These are phyloP conservation scores for Tetrao urogallus DNA, from an alignment of 2,113 vertebrate genomes.

Conservation along the genomic window DNA sequence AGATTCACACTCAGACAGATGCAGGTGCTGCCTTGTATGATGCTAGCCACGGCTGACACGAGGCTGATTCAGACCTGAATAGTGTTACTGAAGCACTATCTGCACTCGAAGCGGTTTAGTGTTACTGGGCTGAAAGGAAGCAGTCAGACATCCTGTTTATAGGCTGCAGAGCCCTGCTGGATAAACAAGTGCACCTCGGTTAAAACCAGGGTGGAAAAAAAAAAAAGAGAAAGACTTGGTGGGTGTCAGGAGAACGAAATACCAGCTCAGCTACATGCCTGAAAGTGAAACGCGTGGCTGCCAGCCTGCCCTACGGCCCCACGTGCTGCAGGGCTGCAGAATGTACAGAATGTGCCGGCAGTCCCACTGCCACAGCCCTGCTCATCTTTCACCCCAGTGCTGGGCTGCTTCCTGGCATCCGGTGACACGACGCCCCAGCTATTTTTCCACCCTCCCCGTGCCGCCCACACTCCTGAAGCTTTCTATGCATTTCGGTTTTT, in stretches of 20 bases:
- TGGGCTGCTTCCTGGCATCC: constrained; percentile 26
- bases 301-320: not conserved
- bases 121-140: constrained; percentile 55
- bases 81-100: not conserved
- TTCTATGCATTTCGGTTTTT: not conserved
- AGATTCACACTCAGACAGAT: not conserved
- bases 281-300: not conserved
- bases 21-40: not conserved
- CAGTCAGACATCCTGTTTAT: constrained; percentile 62
- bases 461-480: not conserved
- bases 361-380: not conserved
- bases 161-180: constrained; percentile 25
- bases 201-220: not conserved
- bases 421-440: not conserved
- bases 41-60: not conserved
- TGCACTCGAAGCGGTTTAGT: not conserved
- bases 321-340: not conserved
- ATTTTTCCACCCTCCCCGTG: not conserved
- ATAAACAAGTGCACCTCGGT: constrained; percentile 45
- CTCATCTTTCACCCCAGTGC: not conserved
- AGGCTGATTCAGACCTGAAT: not conserved
- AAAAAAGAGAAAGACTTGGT: not conserved
- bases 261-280: not conserved
- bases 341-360: constrained; percentile 18
- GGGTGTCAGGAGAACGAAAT: not conserved